phyloP scores from a whole-genome alignment of 64 coral and sea anemone species.

The Montipora sp. region DNA sequence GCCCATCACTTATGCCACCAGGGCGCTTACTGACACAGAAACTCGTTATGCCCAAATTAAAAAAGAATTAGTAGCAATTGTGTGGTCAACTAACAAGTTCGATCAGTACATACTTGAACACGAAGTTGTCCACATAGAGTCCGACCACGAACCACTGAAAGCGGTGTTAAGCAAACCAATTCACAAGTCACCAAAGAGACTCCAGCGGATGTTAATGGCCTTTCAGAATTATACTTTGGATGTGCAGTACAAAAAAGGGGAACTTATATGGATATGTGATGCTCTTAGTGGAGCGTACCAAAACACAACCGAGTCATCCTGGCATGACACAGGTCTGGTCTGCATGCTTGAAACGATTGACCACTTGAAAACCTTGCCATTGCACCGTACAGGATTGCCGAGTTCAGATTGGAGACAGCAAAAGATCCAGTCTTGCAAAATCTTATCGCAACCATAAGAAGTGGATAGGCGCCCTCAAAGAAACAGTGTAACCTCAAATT shows the following conservation, averaged over 20 bases:
- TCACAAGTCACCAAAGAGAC: slow-evolving; percentile 13
- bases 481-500: neutral
- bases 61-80: neutral
- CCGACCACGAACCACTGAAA: slow-evolving; percentile 16
- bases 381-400: neutral
- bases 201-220: slow-evolving; percentile 16
- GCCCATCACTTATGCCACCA: slow-evolving; percentile 11
- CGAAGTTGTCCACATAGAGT: neutral
- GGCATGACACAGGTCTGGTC: neutral
- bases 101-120: slow-evolving; percentile 4
- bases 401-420: neutral
- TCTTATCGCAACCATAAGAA: slow-evolving; percentile 5
- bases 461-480: neutral
- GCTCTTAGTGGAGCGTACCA: neutral
- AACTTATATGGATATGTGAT: slow-evolving; percentile 34
- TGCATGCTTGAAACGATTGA: neutral
- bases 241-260: slow-evolving; percentile 19
- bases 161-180: slow-evolving; percentile 8
- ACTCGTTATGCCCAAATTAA: neutral
- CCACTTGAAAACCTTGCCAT: slow-evolving; percentile 4
- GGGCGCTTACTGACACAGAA: slow-evolving; percentile 28
- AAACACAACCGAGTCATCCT: neutral
- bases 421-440: slow-evolving; percentile 17
- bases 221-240: slow-evolving; percentile 20
- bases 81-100: slow-evolving; percentile 11